Percentiles rank a stretch among this genome's conserved stretches.
These are phyloP conservation scores for Gouania willdenowi DNA, from an alignment of 2,797 vertebrate genomes.

Conservation along the genomic window DNA sequence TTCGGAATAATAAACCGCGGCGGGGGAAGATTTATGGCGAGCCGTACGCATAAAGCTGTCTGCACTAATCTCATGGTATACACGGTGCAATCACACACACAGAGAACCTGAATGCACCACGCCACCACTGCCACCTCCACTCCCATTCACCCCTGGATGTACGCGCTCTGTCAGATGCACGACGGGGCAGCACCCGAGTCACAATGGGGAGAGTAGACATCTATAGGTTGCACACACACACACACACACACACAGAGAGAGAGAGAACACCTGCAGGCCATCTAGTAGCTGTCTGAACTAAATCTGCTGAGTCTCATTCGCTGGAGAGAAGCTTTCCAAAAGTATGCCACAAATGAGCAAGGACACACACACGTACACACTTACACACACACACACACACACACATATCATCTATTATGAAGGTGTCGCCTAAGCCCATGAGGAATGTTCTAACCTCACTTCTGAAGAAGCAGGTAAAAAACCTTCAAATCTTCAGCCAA, in stretches of 20 bases:
- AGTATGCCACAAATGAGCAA: slow-evolving; percentile 29
- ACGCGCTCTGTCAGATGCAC: slow-evolving; percentile 55
- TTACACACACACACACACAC: neutral
- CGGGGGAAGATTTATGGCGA: slow-evolving; percentile 49
- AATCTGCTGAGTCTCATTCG: slow-evolving; percentile 56
- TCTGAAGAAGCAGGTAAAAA: neutral
- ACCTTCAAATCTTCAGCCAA: slow-evolving; percentile 8
- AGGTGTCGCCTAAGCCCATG: slow-evolving; percentile 21
- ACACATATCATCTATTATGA: slow-evolving; percentile 27
- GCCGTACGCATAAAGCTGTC: slow-evolving; percentile 62
- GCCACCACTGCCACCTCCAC: neutral
- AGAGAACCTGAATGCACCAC: slow-evolving; percentile 14
- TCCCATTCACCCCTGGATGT: slow-evolving; percentile 37
- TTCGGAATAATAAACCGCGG: slow-evolving; percentile 57
- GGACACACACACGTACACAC: slow-evolving; percentile 10
- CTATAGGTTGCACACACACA: neutral
- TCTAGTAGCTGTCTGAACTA: slow-evolving; percentile 57
- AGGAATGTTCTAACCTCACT: slow-evolving; percentile 4
- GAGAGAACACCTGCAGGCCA: slow-evolving; percentile 60
- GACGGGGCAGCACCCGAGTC: slow-evolving; percentile 33
- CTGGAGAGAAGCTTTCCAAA: slow-evolving; percentile 41
- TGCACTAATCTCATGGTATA: slow-evolving; percentile 66
- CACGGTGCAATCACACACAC: slow-evolving; percentile 56
- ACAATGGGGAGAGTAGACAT: slow-evolving; percentile 5
- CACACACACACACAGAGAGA: slow-evolving; percentile 28